Base-by-base conservation (phyloP, 2,113 vertebrate genomes). In the Pseudopipra pipra region DNA sequence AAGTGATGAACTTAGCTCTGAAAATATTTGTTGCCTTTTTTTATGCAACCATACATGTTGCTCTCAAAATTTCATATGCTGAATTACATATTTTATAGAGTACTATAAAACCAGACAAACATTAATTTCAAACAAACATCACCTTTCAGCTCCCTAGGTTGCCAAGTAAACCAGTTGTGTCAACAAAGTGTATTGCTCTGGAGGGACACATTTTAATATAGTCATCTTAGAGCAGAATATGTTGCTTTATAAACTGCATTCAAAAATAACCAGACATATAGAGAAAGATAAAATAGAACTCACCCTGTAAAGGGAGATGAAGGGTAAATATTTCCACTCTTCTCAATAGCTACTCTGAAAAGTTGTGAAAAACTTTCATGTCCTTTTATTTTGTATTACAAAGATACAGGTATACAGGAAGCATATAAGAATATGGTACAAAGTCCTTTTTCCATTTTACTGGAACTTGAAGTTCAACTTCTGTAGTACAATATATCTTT, bases 71-170 rank as follows among this genome's bases (percentile, higher is more conserved):
- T 79, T 44, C 33, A 21, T 77, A 59, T 55, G 21, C 55, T 80
- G 74, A 80, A 82, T 78, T 87, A 67, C 37, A 44, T 5, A 78
- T 88, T 89, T 84, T 84, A 66, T 44, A 59, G 39, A 65, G 28
- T 10, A 63, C 71, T 76, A 56, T 79, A 93, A 96, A 96, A 76
- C 59, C n/a, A 92, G 66, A 54, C 27, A 95, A 90, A 89, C n/a
- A 87, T 79, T 65, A 84, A 90, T 75, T 76, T 77, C 39, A 54
- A 84, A 46, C 16, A 94, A 94, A 58, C 2, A 33, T 77, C 8
- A 47, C 73, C 41, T 79, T 91, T 91, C 54, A 73, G n/a, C 55
- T 94, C 81, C 75, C 49, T 82, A 27, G 35, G 52, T 90, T 94
- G 77, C 62, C 66, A 81, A 83, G 79, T 65, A 91, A 79, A 79